These are phyloP conservation scores for Agrypnia vestita DNA, from an alignment of 1,140 invertebrate genomes.

Conservation along the genomic window DNA sequence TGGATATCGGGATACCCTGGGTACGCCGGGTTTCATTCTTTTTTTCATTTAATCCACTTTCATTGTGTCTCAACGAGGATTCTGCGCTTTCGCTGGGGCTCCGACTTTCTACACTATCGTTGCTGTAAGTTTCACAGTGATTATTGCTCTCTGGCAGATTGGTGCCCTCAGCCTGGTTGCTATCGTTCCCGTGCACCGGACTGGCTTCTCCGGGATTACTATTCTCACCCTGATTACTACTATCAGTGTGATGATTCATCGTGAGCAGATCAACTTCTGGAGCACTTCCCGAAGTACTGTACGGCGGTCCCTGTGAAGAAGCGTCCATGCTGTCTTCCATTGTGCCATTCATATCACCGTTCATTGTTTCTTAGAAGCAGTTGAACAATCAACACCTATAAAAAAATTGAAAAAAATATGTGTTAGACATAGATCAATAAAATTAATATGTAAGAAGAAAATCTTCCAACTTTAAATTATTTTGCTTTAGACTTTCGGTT, in stretches of 20 bases:
- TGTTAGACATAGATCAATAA: too few species aligned
- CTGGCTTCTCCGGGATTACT: slow-evolving; percentile 36
- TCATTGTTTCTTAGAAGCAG: background rate
- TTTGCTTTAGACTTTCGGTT: too few species aligned
- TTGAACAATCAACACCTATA: slow-evolving; percentile 8
- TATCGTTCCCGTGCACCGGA: slow-evolving; percentile 19
- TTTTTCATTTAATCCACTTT: background rate
- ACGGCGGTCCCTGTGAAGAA: slow-evolving; percentile 37
- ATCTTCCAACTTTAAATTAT: background rate
- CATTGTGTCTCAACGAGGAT: background rate
- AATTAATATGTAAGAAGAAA: too few species aligned
- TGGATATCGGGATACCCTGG: background rate
- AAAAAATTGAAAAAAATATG: background rate
- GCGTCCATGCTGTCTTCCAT: slow-evolving; percentile 52
- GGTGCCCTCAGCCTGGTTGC: background rate
- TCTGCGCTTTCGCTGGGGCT: background rate
- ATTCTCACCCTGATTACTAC: slow-evolving; percentile 38
- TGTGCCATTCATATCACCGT: slow-evolving; percentile 47
- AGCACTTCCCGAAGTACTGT: slow-evolving; percentile 4
- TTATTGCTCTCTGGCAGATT: background rate
- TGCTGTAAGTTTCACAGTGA: background rate
- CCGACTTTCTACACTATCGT: background rate
- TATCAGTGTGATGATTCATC: slow-evolving; percentile 43
- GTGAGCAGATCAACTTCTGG: slow-evolving; percentile 2
- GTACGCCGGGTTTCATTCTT: background rate